phyloP scores from a whole-genome alignment of 2,797 vertebrate genomes.

The Sylvilagus floridanus region DNA sequence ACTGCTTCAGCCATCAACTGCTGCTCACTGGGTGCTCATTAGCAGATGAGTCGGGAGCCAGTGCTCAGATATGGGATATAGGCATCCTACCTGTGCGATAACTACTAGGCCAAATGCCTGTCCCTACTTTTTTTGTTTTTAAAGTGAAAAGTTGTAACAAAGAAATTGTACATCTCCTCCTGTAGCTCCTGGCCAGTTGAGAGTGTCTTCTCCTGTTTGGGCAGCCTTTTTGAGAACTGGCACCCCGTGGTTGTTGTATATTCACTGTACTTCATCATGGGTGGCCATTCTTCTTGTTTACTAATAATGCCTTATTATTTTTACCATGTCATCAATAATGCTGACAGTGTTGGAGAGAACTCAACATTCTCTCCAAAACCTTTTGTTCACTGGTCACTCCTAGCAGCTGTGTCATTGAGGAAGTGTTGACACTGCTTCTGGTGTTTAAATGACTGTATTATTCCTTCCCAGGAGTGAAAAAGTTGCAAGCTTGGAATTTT shows the following conservation, averaged over 20 bases:
- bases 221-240: background rate
- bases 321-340: constrained; percentile 8
- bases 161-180: background rate
- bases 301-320: background rate
- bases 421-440: constrained; percentile 67
- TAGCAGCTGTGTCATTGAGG: constrained; percentile 65
- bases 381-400: constrained; percentile 13
- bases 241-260: background rate
- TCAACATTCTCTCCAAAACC: background rate
- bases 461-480: constrained; percentile 68
- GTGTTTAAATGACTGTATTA: constrained; percentile 72
- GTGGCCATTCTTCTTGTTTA: background rate
- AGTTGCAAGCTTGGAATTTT: constrained; percentile 67
- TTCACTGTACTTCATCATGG: background rate
- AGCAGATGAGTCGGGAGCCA: no score
- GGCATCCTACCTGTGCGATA: no score
- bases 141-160: background rate
- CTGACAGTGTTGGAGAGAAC: constrained; percentile 57
- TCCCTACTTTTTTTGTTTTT: background rate
- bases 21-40: no score
- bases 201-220: background rate
- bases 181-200: background rate
- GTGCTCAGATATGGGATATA: no score
- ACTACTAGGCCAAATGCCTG: no score
- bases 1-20: no score